These are phyloP conservation scores for Nasua narica DNA, from an alignment of 2,797 vertebrate genomes.

Conservation along the genomic window DNA sequence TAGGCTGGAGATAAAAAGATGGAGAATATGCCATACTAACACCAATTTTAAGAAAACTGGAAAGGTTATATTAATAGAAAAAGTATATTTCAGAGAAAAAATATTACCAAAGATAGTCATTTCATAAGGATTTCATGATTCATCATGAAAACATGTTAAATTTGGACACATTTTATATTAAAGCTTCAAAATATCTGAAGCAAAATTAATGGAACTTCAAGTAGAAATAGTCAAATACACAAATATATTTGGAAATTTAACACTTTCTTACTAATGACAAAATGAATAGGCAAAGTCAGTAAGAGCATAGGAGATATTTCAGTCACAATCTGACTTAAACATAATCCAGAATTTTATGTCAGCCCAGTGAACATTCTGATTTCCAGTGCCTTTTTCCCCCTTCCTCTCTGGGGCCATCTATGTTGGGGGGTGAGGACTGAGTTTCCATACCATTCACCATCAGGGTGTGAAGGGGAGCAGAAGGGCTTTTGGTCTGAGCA, in stretches of 20 bases:
- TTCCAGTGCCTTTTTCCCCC: not conserved
- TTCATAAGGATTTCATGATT: not conserved
- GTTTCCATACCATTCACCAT: not conserved
- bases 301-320: not conserved
- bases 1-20: not conserved
- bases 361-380: not conserved
- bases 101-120: not conserved
- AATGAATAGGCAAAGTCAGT: not conserved
- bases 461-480: too few relatives aligned
- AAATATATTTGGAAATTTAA: not conserved
- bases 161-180: not conserved
- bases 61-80: not conserved
- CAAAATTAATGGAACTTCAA: not conserved
- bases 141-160: not conserved
- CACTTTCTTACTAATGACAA: not conserved
- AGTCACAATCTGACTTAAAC: constrained; percentile 26
- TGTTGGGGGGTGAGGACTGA: too few relatives aligned
- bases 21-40: not conserved
- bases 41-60: not conserved
- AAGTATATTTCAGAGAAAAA: not conserved
- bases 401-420: not conserved
- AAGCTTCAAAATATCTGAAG: not conserved
- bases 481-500: not conserved
- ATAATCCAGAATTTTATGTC: constrained; percentile 4
- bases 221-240: not conserved